Base-by-base conservation (phyloP, 2,113 vertebrate genomes). In the Himantopus leucocephalus region DNA sequence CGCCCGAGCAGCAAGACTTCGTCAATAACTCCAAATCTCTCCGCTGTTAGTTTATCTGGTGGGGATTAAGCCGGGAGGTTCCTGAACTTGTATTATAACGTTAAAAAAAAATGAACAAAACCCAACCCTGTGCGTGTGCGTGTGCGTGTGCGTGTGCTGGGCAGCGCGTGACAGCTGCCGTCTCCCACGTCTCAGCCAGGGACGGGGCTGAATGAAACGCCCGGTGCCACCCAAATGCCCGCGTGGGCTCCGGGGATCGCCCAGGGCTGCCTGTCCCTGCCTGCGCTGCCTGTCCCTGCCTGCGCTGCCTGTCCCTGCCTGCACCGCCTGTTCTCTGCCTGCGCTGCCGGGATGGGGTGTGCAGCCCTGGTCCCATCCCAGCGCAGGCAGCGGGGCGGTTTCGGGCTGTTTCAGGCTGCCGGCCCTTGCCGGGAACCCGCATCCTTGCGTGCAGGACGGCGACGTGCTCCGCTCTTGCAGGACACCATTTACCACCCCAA, bases 21-120 rank as follows among this genome's bases (percentile, higher is more conserved):
- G 77, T 97, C 94, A 95, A 94, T 88, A 91, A 88, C 92, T 68
- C 96, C 96, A 89, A 85, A 90, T 94, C 96, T 97, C 96, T 60
- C 91, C 14, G 90, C 92, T 97, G 96, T 93, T 92, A 74, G 94
- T 97, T 97, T 95, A 97, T 97, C 96, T 95, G 95, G 27, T 0
- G 68, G 3, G 97, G 97, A 97, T 97, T 97, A 97, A 90, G 58
- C 70, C 1, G 59, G 72, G 92, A 89, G 95, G 94, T 35, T 23
- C 88, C 93, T 72, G 62, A 72, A 90, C 92, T 94, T 91, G 93
- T 58, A 34, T 91, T 83, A 87, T 48, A 92, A 85, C 53, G 92
- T 27, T 16, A 18, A 32, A 8, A 26, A 9, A 12, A 55, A 55
- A 13, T 3, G 21, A 9, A 15, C 22, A 50, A 48, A 48, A 9